Evolutionary conservation across 2,113 vertebrate genomes (phyloP).

Genomic region (Tilapia sparmanii): DNA sequence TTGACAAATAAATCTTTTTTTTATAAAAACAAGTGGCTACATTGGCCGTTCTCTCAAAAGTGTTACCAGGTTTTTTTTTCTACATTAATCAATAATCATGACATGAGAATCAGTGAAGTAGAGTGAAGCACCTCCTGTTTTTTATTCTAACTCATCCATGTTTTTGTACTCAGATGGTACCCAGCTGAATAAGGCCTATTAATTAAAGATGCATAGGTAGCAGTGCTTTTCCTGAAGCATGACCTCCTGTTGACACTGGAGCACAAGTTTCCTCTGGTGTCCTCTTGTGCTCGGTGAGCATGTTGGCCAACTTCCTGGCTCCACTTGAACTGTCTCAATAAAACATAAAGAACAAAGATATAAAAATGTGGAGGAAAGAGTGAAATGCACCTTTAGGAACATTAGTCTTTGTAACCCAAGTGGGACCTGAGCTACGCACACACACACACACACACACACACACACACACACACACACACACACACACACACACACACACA

Average conservation of each 20-base stretch:
- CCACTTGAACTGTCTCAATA: conserved; percentile 65
- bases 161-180: conserved; percentile 50
- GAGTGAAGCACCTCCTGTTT: conserved; percentile 53
- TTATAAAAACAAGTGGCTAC: neutral
- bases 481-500: conserved; percentile 7
- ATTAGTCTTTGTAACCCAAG: conserved; percentile 63
- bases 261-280: conserved; percentile 62
- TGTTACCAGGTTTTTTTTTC: neutral
- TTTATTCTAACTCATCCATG: conserved; percentile 49
- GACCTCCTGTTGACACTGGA: conserved; percentile 69
- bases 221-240: conserved; percentile 51
- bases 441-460: conserved; percentile 34
- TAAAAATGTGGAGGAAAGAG: conserved; percentile 59
- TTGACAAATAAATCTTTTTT: neutral
- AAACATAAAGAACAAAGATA: conserved; percentile 70
- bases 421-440: conserved; percentile 41
- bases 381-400: conserved; percentile 66
- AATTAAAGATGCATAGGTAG: conserved; percentile 64
- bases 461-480: neutral
- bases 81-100: conserved; percentile 32
- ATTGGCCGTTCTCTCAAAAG: neutral
- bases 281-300: conserved; percentile 50
- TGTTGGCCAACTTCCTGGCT: conserved; percentile 68
- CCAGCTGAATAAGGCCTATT: conserved; percentile 58
- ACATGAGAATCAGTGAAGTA: conserved; percentile 37